Evolutionary conservation across 2,888 invertebrate genomes (phyloP), one percentile per base, ranked within the genome.

Genomic region (Metallyticus violacea): DNA sequence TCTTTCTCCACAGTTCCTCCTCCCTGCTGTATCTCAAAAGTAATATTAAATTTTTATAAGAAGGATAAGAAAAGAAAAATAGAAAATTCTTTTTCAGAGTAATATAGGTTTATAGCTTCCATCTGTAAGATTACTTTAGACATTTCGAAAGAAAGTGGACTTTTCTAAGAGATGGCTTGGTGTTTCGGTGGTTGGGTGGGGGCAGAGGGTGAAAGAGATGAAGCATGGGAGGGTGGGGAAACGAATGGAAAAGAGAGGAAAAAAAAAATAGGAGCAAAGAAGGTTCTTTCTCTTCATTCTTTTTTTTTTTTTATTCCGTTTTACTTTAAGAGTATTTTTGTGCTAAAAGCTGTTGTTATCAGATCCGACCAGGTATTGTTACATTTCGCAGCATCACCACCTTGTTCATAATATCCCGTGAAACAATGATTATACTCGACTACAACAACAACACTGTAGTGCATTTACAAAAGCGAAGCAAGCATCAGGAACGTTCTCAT

Each of bases 31-130:
- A 87, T 87, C 87, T 85, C 83, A 83, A 83, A 91, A 91, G 91
- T 91, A 91, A 91, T 92, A 92, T 92, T 92, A 92, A 91, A 92
- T 92, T 92, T 92, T 92, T 91, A 92, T 91, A 92, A 91, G 91
- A 91, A 90, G 90, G 91, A 88, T 84, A 88, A 87, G 86, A 87
- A 85, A 84, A 81, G 82, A 85, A 86, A 87, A 86, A 91, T 91
- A 91, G 91, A 91, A 91, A 91, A 92, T 91, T 91, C 91, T 91
- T 91, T 91, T 91, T 88, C 91, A 91, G 91, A 91, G 92, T 92
- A 92, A 92, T 92, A 92, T 91, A 91, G 91, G 91, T 91, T 92
- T 92, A 92, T 91, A 91, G 91, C 91, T 91, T 92, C 92, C 92
- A 92, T 92, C 91, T 91, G 91, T 91, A 91, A 91, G 91, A 92